Evolutionary conservation across 1,140 invertebrate species (phyloP), one percentile per base, ranked within the genome.

Genomic region (Solenopsis fugax): DNA sequence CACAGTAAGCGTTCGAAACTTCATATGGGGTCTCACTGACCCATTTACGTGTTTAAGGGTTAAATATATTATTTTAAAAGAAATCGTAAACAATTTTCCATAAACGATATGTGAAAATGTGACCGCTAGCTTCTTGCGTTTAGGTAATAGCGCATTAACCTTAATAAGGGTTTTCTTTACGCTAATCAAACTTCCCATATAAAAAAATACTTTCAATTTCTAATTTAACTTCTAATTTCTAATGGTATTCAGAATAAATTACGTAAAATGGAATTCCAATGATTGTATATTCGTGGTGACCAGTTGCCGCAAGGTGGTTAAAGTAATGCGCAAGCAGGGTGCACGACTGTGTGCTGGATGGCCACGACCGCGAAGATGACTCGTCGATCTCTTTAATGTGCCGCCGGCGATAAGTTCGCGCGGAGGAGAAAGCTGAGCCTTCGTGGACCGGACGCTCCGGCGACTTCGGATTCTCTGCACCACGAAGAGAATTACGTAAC

Each of bases 401-500:
- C 88, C 85, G 71, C 62, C 69, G 87, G 78, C 89, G 81, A 88
- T 86, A 89, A 89, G 77, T 88, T 88, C 82, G 89, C 65, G 86
- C 84, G 50, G 78, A 90, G 76, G 91, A 93, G 92, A 93, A 93
- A 93, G 92, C 89, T 90, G 85, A 86, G 67, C 41, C 71, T 67
- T 86, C 85, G 75, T 80, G 75, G 87, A 84, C 87, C 37, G 73
- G 37, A 58, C 69, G 77, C 86, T 85, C 54, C 45, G 62, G 73
- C 37, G 71, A 72, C 85, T 84, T 89, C 84, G 76, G 81, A 89
- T 88, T 78, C 76, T 87, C 88, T 88, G 82, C 88, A 87, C 69
- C 82, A 64, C 58, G 81, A 56, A 52, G 69, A 60, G 73, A 62
- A 85, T 93, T 93, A 93, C 87, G 88, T 93, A 93, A 93, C 77